A percentile compares a stretch with the other conserved stretches of the same genome.
These are phyloP conservation scores for Myathropa florea DNA, from an alignment of 2,888 invertebrate species.

Conservation along the genomic window DNA sequence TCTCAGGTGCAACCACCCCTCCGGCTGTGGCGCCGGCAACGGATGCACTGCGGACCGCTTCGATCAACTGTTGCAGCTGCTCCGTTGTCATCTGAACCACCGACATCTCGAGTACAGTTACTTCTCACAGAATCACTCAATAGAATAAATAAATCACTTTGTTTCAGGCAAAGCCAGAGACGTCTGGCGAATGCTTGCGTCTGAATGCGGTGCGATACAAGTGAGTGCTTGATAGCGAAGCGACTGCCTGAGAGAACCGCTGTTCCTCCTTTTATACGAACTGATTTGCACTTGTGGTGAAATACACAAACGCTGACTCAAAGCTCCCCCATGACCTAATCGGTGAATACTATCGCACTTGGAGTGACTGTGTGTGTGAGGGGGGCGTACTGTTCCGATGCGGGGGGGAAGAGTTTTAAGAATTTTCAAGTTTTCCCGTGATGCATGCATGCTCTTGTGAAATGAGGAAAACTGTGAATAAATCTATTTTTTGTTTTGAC, in stretches of 20 bases:
- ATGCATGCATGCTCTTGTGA: background rate
- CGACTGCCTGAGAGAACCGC: background rate
- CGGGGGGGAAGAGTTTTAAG: background rate
- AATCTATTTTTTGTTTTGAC: background rate
- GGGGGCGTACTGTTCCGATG: background rate
- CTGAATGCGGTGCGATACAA: slow-evolving; percentile 33
- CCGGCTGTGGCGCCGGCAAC: slow-evolving; percentile 60
- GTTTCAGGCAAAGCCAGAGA: slow-evolving; percentile 58
- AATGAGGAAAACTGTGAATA: background rate
- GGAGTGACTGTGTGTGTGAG: background rate
- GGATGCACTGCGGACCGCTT: slow-evolving; percentile 74
- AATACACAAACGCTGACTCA: slow-evolving; percentile 16
- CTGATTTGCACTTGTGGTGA: slow-evolving; percentile 10
- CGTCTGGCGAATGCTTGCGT: slow-evolving; percentile 54
- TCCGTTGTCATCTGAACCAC: slow-evolving; percentile 76
- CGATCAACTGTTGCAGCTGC: slow-evolving; percentile 77
- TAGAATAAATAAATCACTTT: slow-evolving; percentile 35
- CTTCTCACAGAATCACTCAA: background rate
- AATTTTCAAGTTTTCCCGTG: background rate
- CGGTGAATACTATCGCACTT: background rate
- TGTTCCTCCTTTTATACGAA: slow-evolving; percentile 32
- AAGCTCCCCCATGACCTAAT: background rate
- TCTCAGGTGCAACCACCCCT: slow-evolving; percentile 10
- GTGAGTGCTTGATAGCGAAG: slow-evolving; percentile 45
- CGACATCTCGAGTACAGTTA: slow-evolving; percentile 70